phyloP scores from a whole-genome alignment of 2,888 invertebrate species.

The Yponomeuta sedellus region DNA sequence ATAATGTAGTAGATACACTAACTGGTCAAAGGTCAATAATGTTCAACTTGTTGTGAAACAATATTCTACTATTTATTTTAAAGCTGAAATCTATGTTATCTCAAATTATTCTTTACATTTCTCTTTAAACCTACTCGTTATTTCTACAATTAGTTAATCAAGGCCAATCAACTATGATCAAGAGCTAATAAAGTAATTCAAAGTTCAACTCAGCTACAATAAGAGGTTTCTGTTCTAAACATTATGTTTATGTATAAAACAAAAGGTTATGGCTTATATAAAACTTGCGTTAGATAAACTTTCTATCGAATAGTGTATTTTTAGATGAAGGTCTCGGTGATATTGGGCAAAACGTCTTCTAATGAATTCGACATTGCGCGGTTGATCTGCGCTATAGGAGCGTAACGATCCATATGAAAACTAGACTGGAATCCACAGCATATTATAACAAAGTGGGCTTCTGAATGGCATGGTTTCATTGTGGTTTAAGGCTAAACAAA shows the following conservation, averaged over 20 bases:
- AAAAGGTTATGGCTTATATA: not conserved
- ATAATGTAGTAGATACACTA: conserved; percentile 10
- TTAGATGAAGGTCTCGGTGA: conserved; percentile 68
- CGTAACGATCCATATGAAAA: not conserved
- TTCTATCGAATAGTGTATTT: conserved; percentile 38
- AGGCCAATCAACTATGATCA: not conserved
- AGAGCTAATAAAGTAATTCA: not conserved
- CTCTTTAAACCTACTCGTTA: not conserved
- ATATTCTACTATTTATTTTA: not conserved
- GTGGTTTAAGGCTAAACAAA: conserved; percentile 12
- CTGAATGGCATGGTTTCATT: conserved; percentile 38
- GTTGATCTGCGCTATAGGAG: not conserved
- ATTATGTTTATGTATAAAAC: not conserved
- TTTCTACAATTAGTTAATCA: not conserved
- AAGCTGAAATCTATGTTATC: not conserved
- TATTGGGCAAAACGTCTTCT: conserved; percentile 27
- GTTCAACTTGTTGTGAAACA: not conserved
- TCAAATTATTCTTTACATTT: not conserved
- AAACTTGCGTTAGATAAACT: not conserved
- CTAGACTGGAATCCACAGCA: not conserved
- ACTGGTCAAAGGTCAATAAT: conserved; percentile 29
- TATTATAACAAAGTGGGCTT: not conserved
- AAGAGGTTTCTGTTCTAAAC: not conserved
- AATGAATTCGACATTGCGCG: conserved; percentile 48
- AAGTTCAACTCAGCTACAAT: not conserved